phyloP scores from a whole-genome alignment of 2,888 invertebrate species.

The Schizaphis graminum region DNA sequence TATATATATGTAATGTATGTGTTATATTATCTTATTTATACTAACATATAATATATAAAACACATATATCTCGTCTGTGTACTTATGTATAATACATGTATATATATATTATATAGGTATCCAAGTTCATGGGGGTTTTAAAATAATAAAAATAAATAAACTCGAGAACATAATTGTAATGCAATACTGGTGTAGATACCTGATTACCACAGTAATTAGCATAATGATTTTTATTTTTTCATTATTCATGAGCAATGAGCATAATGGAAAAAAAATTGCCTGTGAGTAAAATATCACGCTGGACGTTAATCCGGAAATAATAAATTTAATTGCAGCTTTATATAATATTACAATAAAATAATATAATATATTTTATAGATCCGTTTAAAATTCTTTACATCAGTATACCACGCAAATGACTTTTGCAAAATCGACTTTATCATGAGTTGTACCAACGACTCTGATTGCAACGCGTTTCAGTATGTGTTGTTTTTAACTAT shows the following conservation, averaged over 20 bases:
- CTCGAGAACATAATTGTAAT: neutral
- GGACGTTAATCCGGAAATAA: slow-evolving; percentile 22
- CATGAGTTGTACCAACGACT: neutral
- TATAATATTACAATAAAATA: neutral
- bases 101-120: neutral
- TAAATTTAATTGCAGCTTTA: slow-evolving; percentile 11
- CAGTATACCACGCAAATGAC: neutral
- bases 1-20: neutral
- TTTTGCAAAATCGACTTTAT: neutral
- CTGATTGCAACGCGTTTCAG: neutral
- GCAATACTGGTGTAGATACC: neutral
- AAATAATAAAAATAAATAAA: slow-evolving; percentile 30
- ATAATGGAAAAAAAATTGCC: neutral
- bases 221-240: neutral
- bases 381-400: neutral
- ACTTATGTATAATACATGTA: neutral
- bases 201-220: slow-evolving; percentile 15
- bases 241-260: neutral
- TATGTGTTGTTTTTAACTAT: neutral
- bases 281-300: neutral
- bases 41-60: neutral
- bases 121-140: neutral
- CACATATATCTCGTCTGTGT: neutral
- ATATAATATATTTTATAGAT: neutral
- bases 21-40: neutral